Base-by-base conservation (phyloP, 2,113 vertebrate genomes). In the Cervus canadensis region DNA sequence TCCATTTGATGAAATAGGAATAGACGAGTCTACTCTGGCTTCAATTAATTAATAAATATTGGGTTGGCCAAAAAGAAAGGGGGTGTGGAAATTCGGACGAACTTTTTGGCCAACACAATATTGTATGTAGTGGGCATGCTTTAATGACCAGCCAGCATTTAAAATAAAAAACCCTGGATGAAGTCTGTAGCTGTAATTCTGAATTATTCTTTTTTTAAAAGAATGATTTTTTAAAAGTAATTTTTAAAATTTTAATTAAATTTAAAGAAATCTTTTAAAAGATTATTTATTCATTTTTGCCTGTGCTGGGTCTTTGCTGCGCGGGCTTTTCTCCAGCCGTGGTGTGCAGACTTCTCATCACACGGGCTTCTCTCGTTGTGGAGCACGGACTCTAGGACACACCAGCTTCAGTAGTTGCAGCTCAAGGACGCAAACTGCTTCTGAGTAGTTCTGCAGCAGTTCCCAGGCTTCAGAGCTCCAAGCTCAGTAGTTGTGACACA, bases 261-360 rank as follows among this genome's bases (percentile, higher is more conserved):
- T 40, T 40, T 40, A 40, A 40, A 40, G 48, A 14, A 50, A 14
- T 50, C 48, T 50, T 50, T 50, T 50, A 14, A 50, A 50, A 14
- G 48, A 50, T 50, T 50, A 23, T 67, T 36, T 36, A 11, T 40
- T 40, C 26, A 4, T 3, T 40, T 76, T 76, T 3, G 36, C 36
- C 71, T 7, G 1, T 6, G 40, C 71, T 43, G 71, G 36, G 71
- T 17, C 36, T 43, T 12, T 26, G 36, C 43, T 43, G 36, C 1
- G 0, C 0, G 5, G 23, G 71, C 71, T 15, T 26, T 4, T 7
- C 36, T 76, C 12, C 3, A 3, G 40, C 71, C 1, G 11, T 33
- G 71, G 36, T 26, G 71, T 13, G 40, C 71, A 14, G 71, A 14
- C 71, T 4, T 26, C 40, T 76, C 12, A 3, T 25, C 23, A 23